Percentiles rank a stretch among this genome's conserved stretches.
These are phyloP conservation scores for Eulemur rubriventer DNA, from an alignment of 2,797 vertebrate species.

Conservation along the genomic window DNA sequence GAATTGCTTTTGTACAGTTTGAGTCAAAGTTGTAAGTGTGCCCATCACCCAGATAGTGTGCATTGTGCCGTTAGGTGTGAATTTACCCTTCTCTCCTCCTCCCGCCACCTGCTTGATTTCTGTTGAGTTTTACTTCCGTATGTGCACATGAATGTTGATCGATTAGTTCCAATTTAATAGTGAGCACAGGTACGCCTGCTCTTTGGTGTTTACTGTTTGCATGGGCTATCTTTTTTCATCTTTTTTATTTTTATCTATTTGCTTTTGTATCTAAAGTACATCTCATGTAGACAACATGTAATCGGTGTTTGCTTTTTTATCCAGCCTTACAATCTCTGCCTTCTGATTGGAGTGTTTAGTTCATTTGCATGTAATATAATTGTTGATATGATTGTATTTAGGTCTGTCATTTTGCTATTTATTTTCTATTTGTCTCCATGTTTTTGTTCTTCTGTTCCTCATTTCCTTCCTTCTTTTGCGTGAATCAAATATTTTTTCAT, in stretches of 20 bases:
- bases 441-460: neutral
- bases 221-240: neutral
- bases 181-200: neutral
- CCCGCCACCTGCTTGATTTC: too few species aligned
- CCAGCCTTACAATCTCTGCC: neutral
- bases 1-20: too few species aligned
- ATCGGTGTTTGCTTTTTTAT: neutral
- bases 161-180: too few species aligned
- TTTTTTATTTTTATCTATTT: neutral
- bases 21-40: too few species aligned
- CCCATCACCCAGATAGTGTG: too few species aligned
- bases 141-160: too few species aligned
- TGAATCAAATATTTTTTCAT: neutral
- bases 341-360: neutral
- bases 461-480: neutral
- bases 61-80: too few species aligned
- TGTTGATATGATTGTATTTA: neutral
- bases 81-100: too few species aligned
- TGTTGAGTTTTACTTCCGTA: too few species aligned
- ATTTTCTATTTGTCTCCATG: neutral
- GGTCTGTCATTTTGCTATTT: neutral
- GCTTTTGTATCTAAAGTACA: neutral
- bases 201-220: neutral
- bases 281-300: neutral
- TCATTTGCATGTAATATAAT: neutral